Base-by-base conservation (phyloP, 2,113 vertebrate species). In the Paralichthys olivaceus region DNA sequence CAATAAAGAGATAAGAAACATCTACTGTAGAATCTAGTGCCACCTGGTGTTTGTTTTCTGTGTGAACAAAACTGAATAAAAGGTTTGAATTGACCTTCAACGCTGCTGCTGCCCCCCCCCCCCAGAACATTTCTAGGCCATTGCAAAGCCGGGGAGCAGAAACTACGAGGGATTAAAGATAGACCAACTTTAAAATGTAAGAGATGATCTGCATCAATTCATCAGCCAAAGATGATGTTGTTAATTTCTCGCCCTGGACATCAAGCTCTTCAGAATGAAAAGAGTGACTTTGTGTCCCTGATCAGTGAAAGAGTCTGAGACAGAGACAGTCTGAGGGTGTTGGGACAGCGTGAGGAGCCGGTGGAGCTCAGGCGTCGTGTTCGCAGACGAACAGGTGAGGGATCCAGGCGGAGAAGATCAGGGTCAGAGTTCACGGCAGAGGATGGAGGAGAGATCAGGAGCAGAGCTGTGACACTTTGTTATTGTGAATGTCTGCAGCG, bases 361-460 rank as follows among this genome's bases (percentile, higher is more conserved):
- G 19, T 34, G 29, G 70, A n/a, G 53, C 32, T 0, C 43, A 12
- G 49, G 69, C 75, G 3, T 69, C 45, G 29, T 45, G 34, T 14
- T 62, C 4, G 26, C 47, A 68, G 40, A 47, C 32, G 19, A 2
- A 65, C 64, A 58, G 72, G 60, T 23, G 72, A 19, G 29, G 69
- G 78, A 56, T 84, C 87, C 79, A 66, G 81, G 69, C 51, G 7
- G 84, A 80, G 74, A 37, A 76, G 71, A 66, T 59, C 58, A 54
- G 61, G 79, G 70, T 84, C 53, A 79, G 14, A 74, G 80, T 40
- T 82, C 26, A 83, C 14, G 55, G 73, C 60, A 37, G 78, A 81
- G 43, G 75, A 85, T 77, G 79, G 69, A 80, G 83, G 72, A 79
- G 45, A 73, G 79, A 63, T 62, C 64, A 69, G 80, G 85, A 83